Base-by-base conservation (phyloP, 2,113 vertebrate genomes). In the Egretta garzetta region DNA sequence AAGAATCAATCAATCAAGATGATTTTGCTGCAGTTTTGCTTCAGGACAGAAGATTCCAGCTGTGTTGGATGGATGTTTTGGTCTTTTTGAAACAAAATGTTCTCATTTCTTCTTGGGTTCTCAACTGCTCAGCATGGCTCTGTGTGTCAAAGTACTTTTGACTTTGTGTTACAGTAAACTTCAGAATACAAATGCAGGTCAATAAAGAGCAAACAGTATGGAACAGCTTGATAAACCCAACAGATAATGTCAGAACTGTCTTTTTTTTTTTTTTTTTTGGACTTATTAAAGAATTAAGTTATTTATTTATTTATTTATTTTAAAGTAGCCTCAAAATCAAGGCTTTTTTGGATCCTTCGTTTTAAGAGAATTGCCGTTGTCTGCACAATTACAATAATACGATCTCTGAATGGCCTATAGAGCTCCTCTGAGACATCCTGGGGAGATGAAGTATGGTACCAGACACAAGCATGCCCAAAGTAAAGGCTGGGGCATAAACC, bases 21-120 rank as follows among this genome's bases (percentile, higher is more conserved):
- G 4, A 58, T 50, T 73, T 83, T 83, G 26, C 49, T 83, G 15
- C 24, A 17, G 32, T 49, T 79, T 63, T 50, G 23, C 60, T 53
- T n/a, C 43, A 30, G 26, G 55, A 79, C 9, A 22, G 30, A 43
- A 53, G 18, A 59, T n/a, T n/a, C 43, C 30, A 21, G 26, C 37
- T 53, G 20, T 7, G 16, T 8, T 16, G 10, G 27, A 26, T 4
- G 75, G 32, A 37, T 13, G 3, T 52, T 63, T 50, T 27, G 28
- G 19, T 19, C 21, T 53, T 67, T 72, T n/a, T 58, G 11, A 41
- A 68, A 32, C 1, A 2, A 45, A 79, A 43, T 0, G 0, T 53
- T 32, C 26, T 52, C 0, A 6, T 39, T 80, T 63, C 47, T 68
- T n/a, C 0, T 16, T 43, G 60, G 14, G 10, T 18, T 94, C 64